Base-by-base conservation (phyloP, 2,888 invertebrate genomes). In the Meiosimyza decipiens region DNA sequence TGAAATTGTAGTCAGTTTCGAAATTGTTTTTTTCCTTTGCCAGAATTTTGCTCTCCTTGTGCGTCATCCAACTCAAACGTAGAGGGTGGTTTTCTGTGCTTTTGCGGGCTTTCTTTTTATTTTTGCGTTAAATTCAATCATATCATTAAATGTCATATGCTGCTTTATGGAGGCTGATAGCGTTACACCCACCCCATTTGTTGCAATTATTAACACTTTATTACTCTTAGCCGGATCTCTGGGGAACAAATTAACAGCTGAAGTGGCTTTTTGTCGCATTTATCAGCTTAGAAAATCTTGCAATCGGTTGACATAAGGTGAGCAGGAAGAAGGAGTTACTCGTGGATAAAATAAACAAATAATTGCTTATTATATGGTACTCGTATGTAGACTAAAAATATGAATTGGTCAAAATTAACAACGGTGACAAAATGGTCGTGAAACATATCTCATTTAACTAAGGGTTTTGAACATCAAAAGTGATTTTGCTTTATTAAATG, bases 251-350 rank as follows among this genome's bases (percentile, higher is more conserved):
- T 70, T 70, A 70, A 63, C 70, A 70, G 70, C 52, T 63, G 70
- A 70, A 70, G 70, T 70, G 63, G 70, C 70, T 63, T 70, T 70
- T 70, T 70, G 63, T 70, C 70, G 62, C 52, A 63, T 70, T 70
- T 70, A 70, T 70, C 70, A 70, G 62, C 52, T 70, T 63, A 70
- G 54, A 63, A 62, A 67, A 49, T 57, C 47, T 40, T 40, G 9
- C 40, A 9, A 9, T 40, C 6, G 9, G 7, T 40, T 40, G 40
- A 9, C 40, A 40, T 40, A 40, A 6, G 40, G 40, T 6, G 40
- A 40, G 40, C 40, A 40, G 40, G 40, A 22, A 22, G 22, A 22
- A 40, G 40, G 9, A 1, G 40, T 40, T 40, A 9, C 3, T 28
- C 4, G 4, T 28, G 28, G 28, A 28, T 3, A 28, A 28, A 28